Base-by-base conservation (phyloP, 2,113 vertebrate genomes). In the Opisthocomus hoazin region DNA sequence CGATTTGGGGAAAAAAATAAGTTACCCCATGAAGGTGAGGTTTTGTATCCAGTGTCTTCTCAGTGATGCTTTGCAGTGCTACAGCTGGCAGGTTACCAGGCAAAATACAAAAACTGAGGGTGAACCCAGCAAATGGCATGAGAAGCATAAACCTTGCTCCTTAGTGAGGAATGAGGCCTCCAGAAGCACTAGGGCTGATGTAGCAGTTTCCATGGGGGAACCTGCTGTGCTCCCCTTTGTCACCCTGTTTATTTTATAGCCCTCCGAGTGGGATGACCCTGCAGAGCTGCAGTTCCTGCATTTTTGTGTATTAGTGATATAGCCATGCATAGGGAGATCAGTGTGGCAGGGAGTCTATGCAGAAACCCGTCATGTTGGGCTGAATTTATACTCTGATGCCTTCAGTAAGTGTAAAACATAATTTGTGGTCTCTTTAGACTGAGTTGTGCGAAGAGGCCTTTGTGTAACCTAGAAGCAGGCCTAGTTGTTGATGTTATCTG, bases 401-500 rank as follows among this genome's bases (percentile, higher is more conserved):
- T 93, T 87, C 41, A 66, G 48, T 57, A 76, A 53, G 11, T 85
- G 14, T 91, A 65, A 78, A 84, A 75, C 69, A 23, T 53, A 64
- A 90, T 95, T 93, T 89, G 37, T 76, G 9, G 43, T 76, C 65
- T 92, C 56, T n/a, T n/a, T n/a, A n/a, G n/a, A n/a, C n/a, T 41
- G 36, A 73, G 53, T 89, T 90, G 32, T 69, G 46, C 10, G 4
- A 39, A 80, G 82, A 89, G 57, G 48, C 64, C 29, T 84, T 69
- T 78, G 53, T 89, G 65, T 92, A 89, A 94, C 50, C 36, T n/a
- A 73, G 61, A 89, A 90, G 84, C 76, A 84, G 80, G 48, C 48
- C 45, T 22, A 23, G 56, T 63, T 77, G 68, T 74, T 92, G 88
- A 46, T 37, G 46, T 77, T 90, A 60, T 46, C 48, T 84, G 54